A percentile compares a stretch with the other conserved stretches of the same genome.
Evolutionary conservation across 2,888 invertebrate genomes (phyloP).

Genomic region (Argynnis bischoffii): DNA sequence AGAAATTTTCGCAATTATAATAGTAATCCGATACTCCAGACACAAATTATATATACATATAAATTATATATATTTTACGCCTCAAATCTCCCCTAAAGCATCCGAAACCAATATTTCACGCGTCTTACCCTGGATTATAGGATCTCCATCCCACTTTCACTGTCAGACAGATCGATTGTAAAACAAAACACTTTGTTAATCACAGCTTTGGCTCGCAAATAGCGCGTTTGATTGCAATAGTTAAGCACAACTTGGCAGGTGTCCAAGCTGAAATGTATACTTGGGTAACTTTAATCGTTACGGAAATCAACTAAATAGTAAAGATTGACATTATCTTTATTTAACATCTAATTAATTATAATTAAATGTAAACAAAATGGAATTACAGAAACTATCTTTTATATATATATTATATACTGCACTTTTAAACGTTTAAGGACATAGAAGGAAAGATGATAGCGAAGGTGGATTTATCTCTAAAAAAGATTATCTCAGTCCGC

Average conservation of each 20-base stretch:
- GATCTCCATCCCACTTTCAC: slow-evolving; percentile 17
- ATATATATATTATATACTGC: neutral
- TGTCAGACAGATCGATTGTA: slow-evolving; percentile 27
- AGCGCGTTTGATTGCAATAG: slow-evolving; percentile 37
- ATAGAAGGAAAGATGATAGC: too few species aligned
- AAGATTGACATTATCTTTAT: too few species aligned
- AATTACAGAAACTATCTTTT: neutral
- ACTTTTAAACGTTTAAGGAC: neutral
- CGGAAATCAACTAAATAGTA: neutral
- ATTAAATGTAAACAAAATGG: too few species aligned
- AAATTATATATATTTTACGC: neutral
- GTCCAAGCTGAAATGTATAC: slow-evolving; percentile 37
- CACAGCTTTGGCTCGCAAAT: slow-evolving; percentile 43
- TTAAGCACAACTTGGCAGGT: slow-evolving; percentile 37
- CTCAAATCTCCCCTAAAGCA: slow-evolving; percentile 2
- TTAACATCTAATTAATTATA: too few species aligned
- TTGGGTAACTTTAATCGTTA: slow-evolving; percentile 4
- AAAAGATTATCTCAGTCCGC: too few species aligned
- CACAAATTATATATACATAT: neutral
- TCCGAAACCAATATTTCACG: slow-evolving; percentile 19
- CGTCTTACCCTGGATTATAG: slow-evolving; percentile 19
- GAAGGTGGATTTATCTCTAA: too few species aligned
- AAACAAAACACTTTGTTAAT: slow-evolving; percentile 39
- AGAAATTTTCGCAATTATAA: too few species aligned
- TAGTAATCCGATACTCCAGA: too few species aligned